Evolutionary conservation across 2,797 vertebrate species (phyloP), one percentile per base, ranked within the genome.

Genomic region (Pelobates cultripes): DNA sequence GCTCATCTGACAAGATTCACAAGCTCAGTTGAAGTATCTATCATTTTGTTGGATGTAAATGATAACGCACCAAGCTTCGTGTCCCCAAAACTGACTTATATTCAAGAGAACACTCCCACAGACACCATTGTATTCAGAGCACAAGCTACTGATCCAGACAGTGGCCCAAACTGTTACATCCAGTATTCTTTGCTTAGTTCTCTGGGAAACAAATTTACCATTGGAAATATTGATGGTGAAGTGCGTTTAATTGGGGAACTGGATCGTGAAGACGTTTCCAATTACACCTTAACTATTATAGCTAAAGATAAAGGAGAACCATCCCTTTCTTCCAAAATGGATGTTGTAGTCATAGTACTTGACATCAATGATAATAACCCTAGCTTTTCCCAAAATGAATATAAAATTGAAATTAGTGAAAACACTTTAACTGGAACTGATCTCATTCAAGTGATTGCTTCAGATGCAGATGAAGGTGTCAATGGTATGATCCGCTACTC

Each of bases 101-200:
- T 99, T 45, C 97, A 97, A 0, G 98, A 99, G 89, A 99, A 97
- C 87, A 98, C 97, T 0, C 96, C 98, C 0, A 93, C 96, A 68
- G 97, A 97, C 78, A 98, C 97, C 0, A 87, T 97, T 0, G 95
- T 99, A 69, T 98, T 98, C 87, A 94, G 89, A 0, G 97, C 95
- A 0, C 91, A 95, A 73, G 98, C 98, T 0, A 87, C 86, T 0
- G 98, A 99, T 14, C 93, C 96, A 0, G 98, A 99, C 90, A 99
- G 97, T 0, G 98, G 98, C 4, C 98, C 97, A 1, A 99, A 99
- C 89, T 98, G 97, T 89, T 99, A 99, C n/a, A 95, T 99, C 0
- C 96, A 99, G 79, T 99, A 99, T 86, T 94, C 94, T 0, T 92
- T 99, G 17, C 90, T 91, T 68, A 93, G 93, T 10, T 90, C 93